Base-by-base conservation (phyloP, 2,113 vertebrate genomes). In the Axis porcinus region DNA sequence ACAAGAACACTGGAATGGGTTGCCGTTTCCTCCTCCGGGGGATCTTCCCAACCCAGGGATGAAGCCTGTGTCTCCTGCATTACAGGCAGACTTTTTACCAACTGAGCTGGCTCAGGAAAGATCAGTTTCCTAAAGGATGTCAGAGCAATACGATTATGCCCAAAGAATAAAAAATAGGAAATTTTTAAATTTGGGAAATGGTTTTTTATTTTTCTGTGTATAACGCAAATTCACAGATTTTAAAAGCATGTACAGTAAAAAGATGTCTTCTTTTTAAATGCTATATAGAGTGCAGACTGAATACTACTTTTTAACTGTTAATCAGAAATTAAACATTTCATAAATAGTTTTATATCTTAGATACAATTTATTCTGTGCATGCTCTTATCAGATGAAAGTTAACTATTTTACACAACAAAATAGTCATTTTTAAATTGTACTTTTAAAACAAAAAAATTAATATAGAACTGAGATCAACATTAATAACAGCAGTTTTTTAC, bases 381-480 rank as follows among this genome's bases (percentile, higher is more conserved):
- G 21, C 45, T 96, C 95, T 98, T 97, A 94, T 92, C 94, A 94
- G 57, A 67, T 79, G n/a, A 96, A 97, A 90, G 54, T 96, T 96
- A 94, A 86, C 11, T 55, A 95, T 2, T 87, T 30, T 21, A 95
- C 55, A 45, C 92, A 95, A 96, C 79, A 96, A 97, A 97, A 94
- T 85, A 97, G 55, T 87, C 12, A 95, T 62, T 78, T 94, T 95
- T 85, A 45, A 96, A 84, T 86, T 90, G 94, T 2, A 91, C 9
- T 82, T 11, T 83, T 50, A 62, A 87, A 64, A 94, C 6, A 78
- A 88, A 87, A 87, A 79, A 30, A 28, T 83, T 93, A 96, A 89
- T 8, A 64, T 33, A 79, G 15, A 92, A 94, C 21, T 91, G 43
- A 89, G 19, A 60, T 76, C 92, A 93, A 87, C 27, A 86, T 84